Evolutionary conservation across 2,113 vertebrate genomes (phyloP), one percentile per base, ranked within the genome.

Genomic region (Promerops cafer): DNA sequence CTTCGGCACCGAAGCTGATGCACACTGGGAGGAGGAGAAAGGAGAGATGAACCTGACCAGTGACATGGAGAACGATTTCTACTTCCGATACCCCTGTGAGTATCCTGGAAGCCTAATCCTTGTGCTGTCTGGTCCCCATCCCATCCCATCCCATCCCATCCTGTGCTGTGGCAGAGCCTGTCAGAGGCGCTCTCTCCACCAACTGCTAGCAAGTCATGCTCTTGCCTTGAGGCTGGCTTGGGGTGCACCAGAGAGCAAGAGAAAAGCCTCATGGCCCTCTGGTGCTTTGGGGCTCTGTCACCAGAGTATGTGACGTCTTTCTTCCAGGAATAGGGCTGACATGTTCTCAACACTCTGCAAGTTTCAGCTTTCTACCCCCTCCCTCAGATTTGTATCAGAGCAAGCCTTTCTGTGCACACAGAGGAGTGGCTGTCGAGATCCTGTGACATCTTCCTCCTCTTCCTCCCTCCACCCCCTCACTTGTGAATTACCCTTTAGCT

Each of bases 41-140:
- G 18, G 0, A 2, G 0, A 33, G 0, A 4, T 95, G 24, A 99
- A 99, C 96, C 68, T 98, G 61, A 98, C 97, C 76, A 99, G 98
- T 5, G 97, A 99, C 68, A 60, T 98, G 2, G 98, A 99, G 87
- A 99, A 99, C 5, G 99, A 99, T 78, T 99, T 99, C 98, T 99
- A 99, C 98, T 99, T 96, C 97, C 98, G 99, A 98, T 99, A 99
- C 71, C 99, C 99, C 0, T 99, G 99, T 99, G 97, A 99, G 99
- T 99, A 90, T 61, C 82, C 11, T n/a, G 50, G 59, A 54, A 91
- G 44, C 13, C 28, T 45, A 19, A 16, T 75, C 21, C 65, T 56
- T 31, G 7, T 69, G 59, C 59, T 59, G 63, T 21, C 59, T 61
- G 23, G 21, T 76, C 59, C 30, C 27, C 19, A 37, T 59, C 37